A percentile compares a stretch with the other conserved stretches of the same genome.
phyloP scores from a whole-genome alignment of 2,888 invertebrate species.

The Leptothorax acervorum region DNA sequence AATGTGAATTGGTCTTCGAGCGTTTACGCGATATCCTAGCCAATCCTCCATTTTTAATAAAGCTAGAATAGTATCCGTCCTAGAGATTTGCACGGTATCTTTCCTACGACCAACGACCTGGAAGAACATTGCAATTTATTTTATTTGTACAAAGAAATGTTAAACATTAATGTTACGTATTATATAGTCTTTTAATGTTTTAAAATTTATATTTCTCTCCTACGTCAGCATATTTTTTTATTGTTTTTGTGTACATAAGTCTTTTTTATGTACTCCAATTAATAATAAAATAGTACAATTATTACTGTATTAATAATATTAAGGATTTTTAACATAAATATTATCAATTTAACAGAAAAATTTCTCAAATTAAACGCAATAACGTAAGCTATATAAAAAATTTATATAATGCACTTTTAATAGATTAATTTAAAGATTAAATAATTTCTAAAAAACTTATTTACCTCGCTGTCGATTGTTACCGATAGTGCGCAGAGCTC shows the following conservation, averaged over 20 bases:
- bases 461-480: constrained; percentile 88
- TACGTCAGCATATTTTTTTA: neutral
- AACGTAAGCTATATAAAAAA: neutral
- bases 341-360: neutral
- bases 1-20: constrained; percentile 85
- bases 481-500: constrained; percentile 87
- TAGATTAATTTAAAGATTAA: neutral
- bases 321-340: neutral
- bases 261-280: neutral
- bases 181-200: neutral
- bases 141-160: neutral
- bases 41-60: constrained; percentile 86
- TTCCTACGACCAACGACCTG: constrained; percentile 79
- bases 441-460: neutral
- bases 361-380: neutral
- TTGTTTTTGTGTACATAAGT: neutral
- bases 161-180: neutral
- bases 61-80: constrained; percentile 78
- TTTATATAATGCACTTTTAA: neutral
- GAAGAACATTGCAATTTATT: constrained; percentile 21
- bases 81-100: constrained; percentile 58
- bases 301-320: neutral
- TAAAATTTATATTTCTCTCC: neutral
- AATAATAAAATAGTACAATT: neutral
- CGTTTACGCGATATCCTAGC: constrained; percentile 86